Evolutionary conservation across 2,797 vertebrate genomes (phyloP), one percentile per base, ranked within the genome.

Genomic region (Anguilla marmorata): DNA sequence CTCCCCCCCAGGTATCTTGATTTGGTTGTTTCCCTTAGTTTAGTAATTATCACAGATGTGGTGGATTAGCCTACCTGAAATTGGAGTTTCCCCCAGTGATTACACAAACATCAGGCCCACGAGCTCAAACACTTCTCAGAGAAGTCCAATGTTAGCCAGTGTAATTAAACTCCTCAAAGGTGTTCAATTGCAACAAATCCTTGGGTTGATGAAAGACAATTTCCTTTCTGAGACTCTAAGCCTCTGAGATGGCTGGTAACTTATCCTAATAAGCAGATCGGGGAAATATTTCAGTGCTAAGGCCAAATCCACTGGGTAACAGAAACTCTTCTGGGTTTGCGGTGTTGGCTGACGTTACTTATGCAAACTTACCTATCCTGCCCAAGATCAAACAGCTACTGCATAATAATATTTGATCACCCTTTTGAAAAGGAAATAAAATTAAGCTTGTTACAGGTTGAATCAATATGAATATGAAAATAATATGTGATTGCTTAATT

Each of bases 221-320:
- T 86, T 58, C 54, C 54, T 48, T 84, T 66, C 9, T 21, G 86
- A 66, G 58, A 84, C 41, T 30, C 84, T 87, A 52, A 27, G 48
- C 45, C 54, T 82, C 76, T 16, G 7, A 58, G 41, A 19, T 82
- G n/a, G 12, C 27, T 24, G 56, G 56, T 63, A 82, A 27, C 69
- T 2, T 74, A 30, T 74, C 27, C 2, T 16, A 14, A 9, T 7
- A n/a, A 3, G 30, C 30, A 9, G 69, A 37, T 74, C 14, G 14
- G 11, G 30, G 30, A 37, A 1, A 74, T 74, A 12, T 37, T 7
- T 37, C 30, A 74, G 30, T 33, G 69, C 30, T 33, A 33, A 30
- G 7, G 27, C n/a, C 69, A 74, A 9, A 37, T 14, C 30, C 69
- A 37, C 69, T 74, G 69, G 30, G 11, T 11, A 74, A 8, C 69